These are phyloP conservation scores for Somateria mollissima DNA, from an alignment of 2,797 vertebrate species.

Conservation along the genomic window DNA sequence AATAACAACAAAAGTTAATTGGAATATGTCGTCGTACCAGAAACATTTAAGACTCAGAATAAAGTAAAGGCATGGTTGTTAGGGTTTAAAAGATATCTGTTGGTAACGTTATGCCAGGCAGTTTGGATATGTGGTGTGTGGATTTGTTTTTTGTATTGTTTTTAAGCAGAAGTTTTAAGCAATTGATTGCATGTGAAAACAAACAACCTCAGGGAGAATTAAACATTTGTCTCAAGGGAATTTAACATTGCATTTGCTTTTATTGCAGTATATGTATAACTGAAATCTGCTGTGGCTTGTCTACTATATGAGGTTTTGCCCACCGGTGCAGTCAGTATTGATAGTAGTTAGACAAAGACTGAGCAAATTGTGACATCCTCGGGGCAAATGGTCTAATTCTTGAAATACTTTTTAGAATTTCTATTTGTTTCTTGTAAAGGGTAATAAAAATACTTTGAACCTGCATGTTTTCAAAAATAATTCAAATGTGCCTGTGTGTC, in stretches of 20 bases:
- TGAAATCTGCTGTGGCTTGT: neutral
- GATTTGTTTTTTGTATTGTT: neutral
- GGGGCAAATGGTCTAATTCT: neutral
- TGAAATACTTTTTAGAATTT: neutral
- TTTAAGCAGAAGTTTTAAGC: neutral
- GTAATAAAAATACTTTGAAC: slow-evolving; percentile 24
- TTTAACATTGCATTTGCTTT: neutral
- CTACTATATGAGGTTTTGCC: accelerated
- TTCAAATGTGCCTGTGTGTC: neutral
- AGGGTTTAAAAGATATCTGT: neutral
- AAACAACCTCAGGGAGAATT: neutral
- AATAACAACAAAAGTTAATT: neutral
- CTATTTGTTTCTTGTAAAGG: neutral
- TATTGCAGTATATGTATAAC: accelerated
- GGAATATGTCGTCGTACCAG: neutral
- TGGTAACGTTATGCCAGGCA: neutral
- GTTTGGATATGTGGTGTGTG: neutral
- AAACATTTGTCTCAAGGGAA: neutral
- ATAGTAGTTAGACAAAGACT: neutral
- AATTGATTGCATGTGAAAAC: neutral
- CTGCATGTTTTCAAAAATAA: neutral
- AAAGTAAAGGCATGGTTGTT: neutral
- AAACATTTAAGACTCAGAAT: neutral
- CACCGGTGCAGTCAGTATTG: neutral
- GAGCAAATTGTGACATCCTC: neutral